Percentiles rank a stretch among this genome's conserved stretches.
These are phyloP conservation scores for Crenichthys baileyi DNA, from an alignment of 2,797 vertebrate species.

Conservation along the genomic window DNA sequence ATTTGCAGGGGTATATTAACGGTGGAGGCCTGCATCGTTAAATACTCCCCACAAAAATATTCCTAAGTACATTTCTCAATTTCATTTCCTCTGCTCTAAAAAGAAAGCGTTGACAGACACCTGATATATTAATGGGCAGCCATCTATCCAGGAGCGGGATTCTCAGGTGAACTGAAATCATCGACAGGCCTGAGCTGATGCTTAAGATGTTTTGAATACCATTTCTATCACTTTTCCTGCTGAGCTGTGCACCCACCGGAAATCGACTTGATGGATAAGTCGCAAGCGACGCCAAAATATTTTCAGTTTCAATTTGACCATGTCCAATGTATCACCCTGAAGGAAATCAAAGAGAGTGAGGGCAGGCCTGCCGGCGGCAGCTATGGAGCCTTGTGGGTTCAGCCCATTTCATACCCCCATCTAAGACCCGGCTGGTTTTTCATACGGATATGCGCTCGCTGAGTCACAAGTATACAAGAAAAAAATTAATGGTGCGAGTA, in stretches of 20 bases:
- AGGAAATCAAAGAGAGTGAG: conserved; percentile 60
- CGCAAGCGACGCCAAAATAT: conserved; percentile 49
- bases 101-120: conserved; percentile 37
- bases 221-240: conserved; percentile 42
- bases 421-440: conserved; percentile 31
- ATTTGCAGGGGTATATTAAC: conserved; percentile 61
- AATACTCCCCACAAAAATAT: conserved; percentile 41
- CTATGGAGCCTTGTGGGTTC: conserved; percentile 37
- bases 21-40: conserved; percentile 48
- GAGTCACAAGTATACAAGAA: conserved; percentile 15
- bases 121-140: conserved; percentile 56
- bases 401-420: conserved; percentile 42
- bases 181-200: conserved; percentile 43
- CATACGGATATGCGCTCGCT: conserved; percentile 36
- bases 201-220: conserved; percentile 47
- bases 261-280: conserved; percentile 61
- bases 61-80: conserved; percentile 47
- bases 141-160: conserved; percentile 48
- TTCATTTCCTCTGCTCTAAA: conserved; percentile 36
- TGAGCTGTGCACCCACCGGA: conserved; percentile 44
- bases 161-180: conserved; percentile 58
- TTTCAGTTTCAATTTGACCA: conserved; percentile 66
- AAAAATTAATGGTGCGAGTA: conserved; percentile 17
- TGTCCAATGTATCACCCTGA: conserved; percentile 62
- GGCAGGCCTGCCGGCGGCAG: conserved; percentile 42